A percentile compares a stretch with the other conserved stretches of the same genome.
phyloP scores from a whole-genome alignment of 2,113 vertebrate species.

The Crotalus helleri region DNA sequence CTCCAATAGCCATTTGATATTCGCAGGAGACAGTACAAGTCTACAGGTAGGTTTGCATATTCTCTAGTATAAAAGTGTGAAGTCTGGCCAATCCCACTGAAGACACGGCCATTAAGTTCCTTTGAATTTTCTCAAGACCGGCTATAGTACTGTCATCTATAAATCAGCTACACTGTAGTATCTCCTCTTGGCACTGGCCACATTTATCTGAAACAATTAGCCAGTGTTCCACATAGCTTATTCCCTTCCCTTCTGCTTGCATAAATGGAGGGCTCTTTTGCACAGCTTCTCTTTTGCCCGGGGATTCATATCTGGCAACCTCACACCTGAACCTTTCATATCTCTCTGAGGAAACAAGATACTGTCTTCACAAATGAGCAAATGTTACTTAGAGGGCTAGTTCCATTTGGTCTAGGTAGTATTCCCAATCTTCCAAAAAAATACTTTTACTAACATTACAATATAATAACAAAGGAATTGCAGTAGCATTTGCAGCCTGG shows the following conservation, averaged over 20 bases:
- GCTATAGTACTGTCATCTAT: too few species aligned
- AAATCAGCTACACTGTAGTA: not conserved
- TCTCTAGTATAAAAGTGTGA: not conserved
- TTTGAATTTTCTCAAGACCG: too few species aligned
- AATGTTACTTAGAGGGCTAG: not conserved
- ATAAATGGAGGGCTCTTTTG: too few species aligned
- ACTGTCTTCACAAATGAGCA: not conserved
- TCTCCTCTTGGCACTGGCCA: not conserved
- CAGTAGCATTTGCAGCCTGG: not conserved
- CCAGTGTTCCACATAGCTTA: not conserved
- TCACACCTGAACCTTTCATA: not conserved
- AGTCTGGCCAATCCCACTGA: not conserved
- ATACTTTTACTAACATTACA: conserved; percentile 29
- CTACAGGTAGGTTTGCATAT: not conserved
- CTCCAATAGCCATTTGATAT: not conserved
- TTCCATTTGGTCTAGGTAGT: conserved; percentile 20
- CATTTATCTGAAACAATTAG: not conserved
- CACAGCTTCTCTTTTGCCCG: not conserved
- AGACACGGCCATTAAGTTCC: not conserved
- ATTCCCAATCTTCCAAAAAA: conserved; percentile 36
- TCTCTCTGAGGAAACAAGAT: not conserved
- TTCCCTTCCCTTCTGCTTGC: not conserved
- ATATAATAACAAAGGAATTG: conserved; percentile 3
- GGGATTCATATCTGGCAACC: not conserved
- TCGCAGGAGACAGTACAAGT: not conserved